A percentile compares a stretch with the other conserved stretches of the same genome.
These are phyloP conservation scores for Penaeus japonicus DNA, from an alignment of 1,140 invertebrate genomes.

Conservation along the genomic window DNA sequence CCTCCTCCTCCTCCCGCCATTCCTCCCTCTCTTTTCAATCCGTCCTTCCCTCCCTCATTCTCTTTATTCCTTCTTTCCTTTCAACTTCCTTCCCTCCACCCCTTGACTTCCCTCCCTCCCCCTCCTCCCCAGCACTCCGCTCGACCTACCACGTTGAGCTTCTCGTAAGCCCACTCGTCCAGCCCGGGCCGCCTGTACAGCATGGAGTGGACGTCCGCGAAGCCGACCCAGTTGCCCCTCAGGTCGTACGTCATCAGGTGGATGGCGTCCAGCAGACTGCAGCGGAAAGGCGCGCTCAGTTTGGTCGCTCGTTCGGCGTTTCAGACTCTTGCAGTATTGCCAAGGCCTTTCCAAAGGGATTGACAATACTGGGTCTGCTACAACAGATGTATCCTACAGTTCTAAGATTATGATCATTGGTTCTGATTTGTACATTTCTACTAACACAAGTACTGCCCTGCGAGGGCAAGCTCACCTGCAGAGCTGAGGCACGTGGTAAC, in stretches of 20 bases:
- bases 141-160: conserved; percentile 80
- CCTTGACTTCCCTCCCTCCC: background rate
- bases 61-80: background rate
- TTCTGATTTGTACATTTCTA: no score
- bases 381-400: no score
- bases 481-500: conserved; percentile 85
- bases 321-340: no score
- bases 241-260: conserved; percentile 68
- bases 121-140: background rate
- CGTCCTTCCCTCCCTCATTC: background rate
- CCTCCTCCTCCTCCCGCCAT: no score
- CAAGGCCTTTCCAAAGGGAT: no score
- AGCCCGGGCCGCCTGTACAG: conserved; percentile 72
- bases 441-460: no score
- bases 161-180: conserved; percentile 87
- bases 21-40: background rate
- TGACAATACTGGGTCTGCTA: no score
- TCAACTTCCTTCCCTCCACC: background rate
- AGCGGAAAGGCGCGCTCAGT: background rate
- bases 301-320: no score
- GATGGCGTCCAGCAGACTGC: conserved; percentile 66
- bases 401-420: no score
- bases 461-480: conserved; percentile 66
- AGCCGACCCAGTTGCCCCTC: conserved; percentile 63
- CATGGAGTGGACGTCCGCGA: conserved; percentile 63